Conservation (phyloP, 2,797 vertebrate genomes). For the Pangasius mekongensis region DNA sequence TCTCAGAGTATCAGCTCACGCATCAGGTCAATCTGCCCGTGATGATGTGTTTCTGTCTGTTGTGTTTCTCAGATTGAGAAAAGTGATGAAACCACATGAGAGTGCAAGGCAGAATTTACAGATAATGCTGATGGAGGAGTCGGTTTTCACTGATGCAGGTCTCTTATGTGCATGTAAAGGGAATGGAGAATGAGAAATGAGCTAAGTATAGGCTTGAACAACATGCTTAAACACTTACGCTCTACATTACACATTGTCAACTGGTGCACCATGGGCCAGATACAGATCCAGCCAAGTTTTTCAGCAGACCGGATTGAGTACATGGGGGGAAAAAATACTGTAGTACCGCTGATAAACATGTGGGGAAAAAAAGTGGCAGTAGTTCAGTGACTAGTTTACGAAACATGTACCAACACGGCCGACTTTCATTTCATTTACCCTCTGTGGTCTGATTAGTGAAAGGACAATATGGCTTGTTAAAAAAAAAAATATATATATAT, state of each 20-base stretch:
- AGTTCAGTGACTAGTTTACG: neutral
- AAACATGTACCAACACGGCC: neutral
- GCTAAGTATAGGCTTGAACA: neutral
- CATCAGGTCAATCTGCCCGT: neutral
- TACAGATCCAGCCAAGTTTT: neutral
- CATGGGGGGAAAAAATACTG: neutral
- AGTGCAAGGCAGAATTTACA: neutral
- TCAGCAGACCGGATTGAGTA: neutral
- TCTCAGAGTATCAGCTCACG: neutral
- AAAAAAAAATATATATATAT: too few species aligned
- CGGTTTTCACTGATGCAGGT: neutral
- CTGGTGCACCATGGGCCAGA: neutral
- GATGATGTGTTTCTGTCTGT: neutral
- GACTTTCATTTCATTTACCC: neutral
- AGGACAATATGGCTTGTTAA: neutral
- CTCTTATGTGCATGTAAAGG: neutral
- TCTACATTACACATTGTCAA: neutral
- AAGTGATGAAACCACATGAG: neutral
- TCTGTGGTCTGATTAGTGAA: neutral
- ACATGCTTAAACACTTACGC: neutral
- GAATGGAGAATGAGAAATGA: neutral
- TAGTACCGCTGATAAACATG: neutral
- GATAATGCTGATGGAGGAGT: conserved; percentile 7
- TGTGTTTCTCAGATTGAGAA: neutral
- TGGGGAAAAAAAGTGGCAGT: neutral